Base-by-base conservation (phyloP, 1,140 invertebrate genomes). In the Brachionus sp. region DNA sequence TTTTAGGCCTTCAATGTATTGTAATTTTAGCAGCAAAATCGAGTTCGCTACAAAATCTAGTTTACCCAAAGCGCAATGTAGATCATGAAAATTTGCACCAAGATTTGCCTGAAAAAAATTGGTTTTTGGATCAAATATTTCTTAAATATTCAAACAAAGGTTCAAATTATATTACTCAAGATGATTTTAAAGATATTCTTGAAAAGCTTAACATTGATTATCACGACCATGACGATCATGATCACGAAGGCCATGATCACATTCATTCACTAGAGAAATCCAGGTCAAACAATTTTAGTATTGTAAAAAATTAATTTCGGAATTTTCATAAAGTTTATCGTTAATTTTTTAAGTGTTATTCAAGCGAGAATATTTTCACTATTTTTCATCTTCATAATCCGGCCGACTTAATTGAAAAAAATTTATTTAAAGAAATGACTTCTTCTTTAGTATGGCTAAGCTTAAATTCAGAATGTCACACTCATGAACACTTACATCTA, bases 331-430 rank as follows among this genome's bases (percentile, higher is more conserved):
- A 13, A 29, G 39, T 23, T 75, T 75, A 33, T n/a, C 12, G 0
- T 77, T 13, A 75, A 75, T 23, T 78, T 78, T 53, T 16, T 33
- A 53, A 78, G 77, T 78, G 77, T 23, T 78, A 78, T 23, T 23
- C 77, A 64, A 42, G 46, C 50, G 44, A 35, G 10, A 10, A 78
- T 35, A 35, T 78, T 16, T 78, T 78, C 13, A 53, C n/a, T 12
- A 78, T 78, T 19, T 78, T 78, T 25, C 46, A 78, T 39, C 37
- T 78, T 23, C 46, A 53, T 53, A 42, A 16, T 2, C 19, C n/a
- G n/a, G n/a, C 29, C 3, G 23, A 23, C 12, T 16, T 25, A 6
- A 64, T 57, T 29, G 3, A 9, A 19, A 64, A 64, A 53, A 29
- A 53, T 29, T 23, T 78, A 10, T 73, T 73, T 23, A 6, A 73